A percentile compares a stretch with the other conserved stretches of the same genome.
These are phyloP conservation scores for Protodeltote pygarga DNA, from an alignment of 2,888 invertebrate genomes.

Conservation along the genomic window DNA sequence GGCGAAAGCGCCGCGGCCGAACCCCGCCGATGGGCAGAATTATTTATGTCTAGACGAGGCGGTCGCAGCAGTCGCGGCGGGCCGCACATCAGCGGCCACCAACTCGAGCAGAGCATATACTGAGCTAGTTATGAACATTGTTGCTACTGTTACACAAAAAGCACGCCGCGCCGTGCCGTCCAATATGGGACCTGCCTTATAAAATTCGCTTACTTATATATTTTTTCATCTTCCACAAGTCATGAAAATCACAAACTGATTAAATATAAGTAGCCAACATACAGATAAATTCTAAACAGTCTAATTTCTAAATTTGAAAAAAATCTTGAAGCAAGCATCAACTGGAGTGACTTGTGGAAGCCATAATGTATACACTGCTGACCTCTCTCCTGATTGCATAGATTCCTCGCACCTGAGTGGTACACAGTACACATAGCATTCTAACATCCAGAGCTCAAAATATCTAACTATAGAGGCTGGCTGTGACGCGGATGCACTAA, in stretches of 20 bases:
- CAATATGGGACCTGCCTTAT: constrained; percentile 17
- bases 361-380: constrained; percentile 45
- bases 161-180: constrained; percentile 3
- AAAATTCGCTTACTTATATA: constrained; percentile 1
- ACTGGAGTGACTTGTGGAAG: constrained; percentile 22
- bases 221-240: constrained; percentile 19
- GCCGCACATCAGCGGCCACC: constrained; percentile 19
- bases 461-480: constrained; percentile 71
- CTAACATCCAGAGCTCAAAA: constrained; percentile 74
- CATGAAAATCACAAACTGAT: background rate
- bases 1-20: background rate
- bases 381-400: constrained; percentile 67
- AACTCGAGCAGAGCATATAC: too few relatives aligned
- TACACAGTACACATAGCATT: constrained; percentile 51
- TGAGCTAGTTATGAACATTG: too few relatives aligned
- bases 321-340: background rate
- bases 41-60: constrained; percentile 19
- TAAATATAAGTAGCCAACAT: too few relatives aligned
- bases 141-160: too few relatives aligned
- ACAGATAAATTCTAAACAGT: background rate
- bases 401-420: constrained; percentile 68
- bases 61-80: constrained; percentile 4
- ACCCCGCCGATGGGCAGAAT: background rate
- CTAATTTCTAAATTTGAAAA: background rate
- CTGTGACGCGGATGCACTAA: constrained; percentile 79